Evolutionary conservation across 2,113 vertebrate genomes (phyloP).

Genomic region (Lagenorhynchus albirostris): DNA sequence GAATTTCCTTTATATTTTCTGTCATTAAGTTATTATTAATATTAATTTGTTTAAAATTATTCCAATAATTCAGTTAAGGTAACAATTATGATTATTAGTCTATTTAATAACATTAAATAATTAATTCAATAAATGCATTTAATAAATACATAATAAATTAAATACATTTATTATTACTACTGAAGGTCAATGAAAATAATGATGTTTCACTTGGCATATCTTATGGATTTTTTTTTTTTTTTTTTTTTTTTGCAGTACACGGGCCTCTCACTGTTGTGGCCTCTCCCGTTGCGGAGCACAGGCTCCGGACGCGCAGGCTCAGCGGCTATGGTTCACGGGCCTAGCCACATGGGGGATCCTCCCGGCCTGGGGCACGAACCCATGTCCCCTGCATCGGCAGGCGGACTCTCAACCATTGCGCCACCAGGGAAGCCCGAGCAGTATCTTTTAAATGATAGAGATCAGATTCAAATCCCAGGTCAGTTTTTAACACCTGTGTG

Average conservation of each 20-base stretch:
- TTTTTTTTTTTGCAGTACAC: too few relatives aligned
- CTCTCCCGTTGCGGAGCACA: too few relatives aligned
- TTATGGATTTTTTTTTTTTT: neutral
- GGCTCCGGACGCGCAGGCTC: too few relatives aligned
- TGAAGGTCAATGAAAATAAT: neutral
- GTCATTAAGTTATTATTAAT: neutral
- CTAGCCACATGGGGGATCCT: too few relatives aligned
- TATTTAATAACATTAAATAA: neutral
- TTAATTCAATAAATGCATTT: neutral
- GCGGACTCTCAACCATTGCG: too few relatives aligned
- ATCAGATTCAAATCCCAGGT: neutral
- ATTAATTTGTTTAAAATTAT: neutral
- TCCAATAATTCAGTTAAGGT: neutral
- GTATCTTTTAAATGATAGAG: neutral
- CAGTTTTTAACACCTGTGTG: neutral
- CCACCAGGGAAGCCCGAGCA: neutral
- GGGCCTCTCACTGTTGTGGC: too few relatives aligned
- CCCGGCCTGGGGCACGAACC: too few relatives aligned
- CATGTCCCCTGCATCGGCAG: too few relatives aligned
- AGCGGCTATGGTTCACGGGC: too few relatives aligned
- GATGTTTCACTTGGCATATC: neutral
- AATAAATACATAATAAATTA: neutral
- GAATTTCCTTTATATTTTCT: conserved; percentile 23
- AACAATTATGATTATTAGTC: neutral
- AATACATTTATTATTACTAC: neutral